These are phyloP conservation scores for Notiomystis cincta DNA, from an alignment of 2,113 vertebrate species.

Conservation along the genomic window DNA sequence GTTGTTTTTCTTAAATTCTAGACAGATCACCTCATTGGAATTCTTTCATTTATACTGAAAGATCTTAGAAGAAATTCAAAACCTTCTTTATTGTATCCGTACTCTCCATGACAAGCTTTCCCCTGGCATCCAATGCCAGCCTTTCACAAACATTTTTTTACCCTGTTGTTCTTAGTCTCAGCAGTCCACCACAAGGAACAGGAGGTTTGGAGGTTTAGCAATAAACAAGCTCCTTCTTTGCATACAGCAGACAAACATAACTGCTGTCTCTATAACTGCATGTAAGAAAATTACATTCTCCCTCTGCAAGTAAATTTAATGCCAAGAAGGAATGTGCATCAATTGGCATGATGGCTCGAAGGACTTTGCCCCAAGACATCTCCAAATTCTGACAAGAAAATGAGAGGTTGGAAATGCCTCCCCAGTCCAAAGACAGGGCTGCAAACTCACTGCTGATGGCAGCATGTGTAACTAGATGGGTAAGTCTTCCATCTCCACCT, in stretches of 20 bases:
- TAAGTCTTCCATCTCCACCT: neutral
- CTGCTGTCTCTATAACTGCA: neutral
- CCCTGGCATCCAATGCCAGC: neutral
- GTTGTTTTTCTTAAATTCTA: neutral
- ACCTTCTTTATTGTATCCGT: neutral
- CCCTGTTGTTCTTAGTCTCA: neutral
- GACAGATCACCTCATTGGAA: neutral
- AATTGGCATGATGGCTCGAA: neutral
- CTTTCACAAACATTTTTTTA: neutral
- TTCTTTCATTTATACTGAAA: neutral
- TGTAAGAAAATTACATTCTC: neutral
- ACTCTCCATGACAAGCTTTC: neutral
- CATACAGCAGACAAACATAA: neutral
- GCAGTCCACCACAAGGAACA: neutral
- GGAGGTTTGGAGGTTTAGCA: neutral
- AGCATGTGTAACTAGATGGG: neutral
- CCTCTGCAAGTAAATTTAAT: neutral
- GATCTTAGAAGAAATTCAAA: neutral
- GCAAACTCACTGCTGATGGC: neutral
- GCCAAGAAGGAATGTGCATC: neutral
- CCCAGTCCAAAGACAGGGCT: neutral
- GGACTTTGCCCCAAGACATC: neutral
- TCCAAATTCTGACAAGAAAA: neutral
- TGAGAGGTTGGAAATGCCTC: neutral
- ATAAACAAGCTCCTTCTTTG: neutral